phyloP scores from a whole-genome alignment of 2,888 invertebrate species.

The Lithophane leautieri region DNA sequence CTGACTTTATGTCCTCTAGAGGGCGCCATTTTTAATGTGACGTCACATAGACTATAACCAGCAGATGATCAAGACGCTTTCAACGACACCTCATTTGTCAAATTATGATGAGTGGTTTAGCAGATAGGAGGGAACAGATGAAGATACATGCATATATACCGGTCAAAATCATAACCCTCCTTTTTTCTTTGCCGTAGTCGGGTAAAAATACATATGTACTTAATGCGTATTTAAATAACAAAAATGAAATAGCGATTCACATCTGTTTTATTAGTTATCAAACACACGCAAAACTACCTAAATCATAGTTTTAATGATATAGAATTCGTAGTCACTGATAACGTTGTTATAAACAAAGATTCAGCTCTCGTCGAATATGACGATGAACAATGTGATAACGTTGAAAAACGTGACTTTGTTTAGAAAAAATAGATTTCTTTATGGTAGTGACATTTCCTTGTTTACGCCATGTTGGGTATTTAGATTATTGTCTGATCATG shows the following conservation, averaged over 20 bases:
- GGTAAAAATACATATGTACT: constrained; percentile 17
- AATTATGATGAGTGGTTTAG: too few relatives aligned
- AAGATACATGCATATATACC: too few relatives aligned
- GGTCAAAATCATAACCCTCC: too few relatives aligned
- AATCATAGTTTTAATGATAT: constrained; percentile 18
- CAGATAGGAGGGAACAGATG: too few relatives aligned
- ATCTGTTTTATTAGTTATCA: constrained; percentile 15
- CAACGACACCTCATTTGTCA: too few relatives aligned
- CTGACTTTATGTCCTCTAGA: too few relatives aligned
- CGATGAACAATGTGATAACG: constrained; percentile 20
- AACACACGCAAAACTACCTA: constrained; percentile 8
- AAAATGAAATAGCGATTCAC: constrained; percentile 6
- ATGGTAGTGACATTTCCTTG: constrained; percentile 42
- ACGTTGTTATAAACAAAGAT: constrained; percentile 37
- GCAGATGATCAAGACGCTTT: too few relatives aligned
- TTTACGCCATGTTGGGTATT: not conserved
- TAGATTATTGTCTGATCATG: not conserved
- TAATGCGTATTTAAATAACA: constrained; percentile 16
- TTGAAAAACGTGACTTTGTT: constrained; percentile 27
- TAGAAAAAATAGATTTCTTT: constrained; percentile 1
- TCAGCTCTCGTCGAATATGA: not conserved
- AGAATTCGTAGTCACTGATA: constrained; percentile 27
- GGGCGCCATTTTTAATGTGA: too few relatives aligned
- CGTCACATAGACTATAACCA: too few relatives aligned
- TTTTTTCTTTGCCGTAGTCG: too few relatives aligned